Evolutionary conservation across 2,797 vertebrate species (phyloP), one percentile per base, ranked within the genome.

Genomic region (Cyprinodon diabolis): DNA sequence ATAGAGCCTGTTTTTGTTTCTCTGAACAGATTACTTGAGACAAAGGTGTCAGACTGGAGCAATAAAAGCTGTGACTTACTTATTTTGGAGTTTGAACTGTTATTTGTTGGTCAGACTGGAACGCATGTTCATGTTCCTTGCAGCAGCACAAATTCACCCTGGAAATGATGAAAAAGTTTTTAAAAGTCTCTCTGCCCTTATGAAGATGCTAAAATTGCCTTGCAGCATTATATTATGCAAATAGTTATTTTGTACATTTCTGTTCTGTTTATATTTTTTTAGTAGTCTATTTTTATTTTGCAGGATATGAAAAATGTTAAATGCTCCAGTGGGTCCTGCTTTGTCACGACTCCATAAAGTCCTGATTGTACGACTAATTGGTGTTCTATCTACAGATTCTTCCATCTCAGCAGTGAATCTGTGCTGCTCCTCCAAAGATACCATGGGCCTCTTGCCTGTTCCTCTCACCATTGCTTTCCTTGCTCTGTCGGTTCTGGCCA

Each of bases 1-100:
- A 90, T 86, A 83, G 79, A 85, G 75, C 69, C 47, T 43, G 70
- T 73, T 77, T 77, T 76, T 88, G 84, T 87, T 82, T 48, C 76
- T 85, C 72, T 72, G 68, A 85, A 78, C 40, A 68, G 75, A 87
- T 83, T 83, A 83, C 75, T 87, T 66, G 43, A 80, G 30, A 80
- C 68, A 78, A 86, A 91, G 86, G 79, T 89, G 87, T 91, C 86
- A 75, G 69, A 76, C 66, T 51, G 57, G 57, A 58, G 57, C 51
- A 54, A 68, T 72, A 85, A 83, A 79, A 67, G 17, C 47, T 45
- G 15, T 74, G 62, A 23, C 65, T 69, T 80, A 78, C 76, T 86
- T 75, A 87, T 90, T 89, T 81, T 68, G 86, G 77, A 10, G 68
- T 66, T 55, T 77, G 74, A 76, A 71, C 84, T 89, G 78, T 90